Percentiles rank a stretch among this genome's conserved stretches.
Evolutionary conservation across 2,113 vertebrate genomes (phyloP).

Genomic region (Agelaius tricolor): DNA sequence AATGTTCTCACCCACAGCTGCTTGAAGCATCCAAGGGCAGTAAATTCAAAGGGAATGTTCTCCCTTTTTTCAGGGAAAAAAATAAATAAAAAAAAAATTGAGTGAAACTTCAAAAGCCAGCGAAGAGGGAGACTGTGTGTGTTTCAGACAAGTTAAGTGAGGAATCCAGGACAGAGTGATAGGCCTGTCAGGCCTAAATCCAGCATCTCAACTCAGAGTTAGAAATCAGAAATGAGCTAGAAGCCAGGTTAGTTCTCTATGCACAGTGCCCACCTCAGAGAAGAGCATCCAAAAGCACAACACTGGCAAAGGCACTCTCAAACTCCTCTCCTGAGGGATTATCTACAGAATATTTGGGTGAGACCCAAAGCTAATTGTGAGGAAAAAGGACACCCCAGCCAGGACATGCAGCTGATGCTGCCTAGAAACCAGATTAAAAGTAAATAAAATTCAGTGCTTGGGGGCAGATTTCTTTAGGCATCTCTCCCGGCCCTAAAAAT

Average conservation of each 20-base stretch:
- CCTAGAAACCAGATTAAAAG: not conserved
- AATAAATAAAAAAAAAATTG: not conserved
- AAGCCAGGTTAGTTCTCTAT: not conserved
- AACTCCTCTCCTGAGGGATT: not conserved
- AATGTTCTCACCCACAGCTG: not conserved
- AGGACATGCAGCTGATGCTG: not conserved
- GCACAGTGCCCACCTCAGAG: not conserved
- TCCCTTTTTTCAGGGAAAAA: not conserved
- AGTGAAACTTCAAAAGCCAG: not conserved
- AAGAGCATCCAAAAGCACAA: not conserved
- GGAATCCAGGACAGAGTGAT: not conserved
- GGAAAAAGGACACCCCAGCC: not conserved
- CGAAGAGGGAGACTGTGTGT: not conserved
- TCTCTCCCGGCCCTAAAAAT: not conserved
- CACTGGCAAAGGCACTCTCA: not conserved
- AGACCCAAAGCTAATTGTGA: not conserved
- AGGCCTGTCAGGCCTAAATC: not conserved
- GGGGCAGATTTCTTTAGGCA: not conserved
- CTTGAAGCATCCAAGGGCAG: not conserved
- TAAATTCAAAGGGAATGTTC: slow-evolving; percentile 14
- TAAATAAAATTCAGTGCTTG: not conserved
- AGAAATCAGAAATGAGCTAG: not conserved
- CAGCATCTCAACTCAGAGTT: not conserved
- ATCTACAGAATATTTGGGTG: not conserved
- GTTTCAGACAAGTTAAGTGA: not conserved